phyloP scores from a whole-genome alignment of 2,888 invertebrate genomes.

The Penaeus monodon region DNA sequence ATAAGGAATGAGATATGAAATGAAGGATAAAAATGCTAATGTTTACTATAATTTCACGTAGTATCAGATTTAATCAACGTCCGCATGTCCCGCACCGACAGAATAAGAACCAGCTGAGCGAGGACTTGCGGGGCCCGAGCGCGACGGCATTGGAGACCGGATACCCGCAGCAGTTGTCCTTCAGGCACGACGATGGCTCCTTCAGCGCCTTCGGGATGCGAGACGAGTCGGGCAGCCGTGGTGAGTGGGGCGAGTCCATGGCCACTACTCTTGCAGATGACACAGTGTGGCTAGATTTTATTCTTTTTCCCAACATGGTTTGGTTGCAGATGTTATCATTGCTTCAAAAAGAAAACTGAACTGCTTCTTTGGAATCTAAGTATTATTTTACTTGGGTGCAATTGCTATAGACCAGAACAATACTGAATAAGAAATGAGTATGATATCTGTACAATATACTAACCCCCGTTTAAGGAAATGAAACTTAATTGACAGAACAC shows the following conservation, averaged over 20 bases:
- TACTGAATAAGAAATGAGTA: no score
- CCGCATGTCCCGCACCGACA: conserved; percentile 64
- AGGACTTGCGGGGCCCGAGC: conserved; percentile 78
- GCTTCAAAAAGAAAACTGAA: neutral
- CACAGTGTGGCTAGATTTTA: neutral
- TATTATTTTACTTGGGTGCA: no score
- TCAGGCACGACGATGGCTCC: conserved; percentile 87
- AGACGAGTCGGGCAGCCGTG: conserved; percentile 82
- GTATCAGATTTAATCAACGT: neutral
- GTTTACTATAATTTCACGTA: no score
- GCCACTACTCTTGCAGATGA: neutral
- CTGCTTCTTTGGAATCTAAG: no score
- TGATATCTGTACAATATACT: no score
- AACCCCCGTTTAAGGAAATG: no score
- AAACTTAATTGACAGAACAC: no score
- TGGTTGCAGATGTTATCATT: neutral
- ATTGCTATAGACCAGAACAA: no score
- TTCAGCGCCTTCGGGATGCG: conserved; percentile 87
- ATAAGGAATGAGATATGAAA: no score
- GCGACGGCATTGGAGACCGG: conserved; percentile 81
- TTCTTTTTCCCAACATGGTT: neutral
- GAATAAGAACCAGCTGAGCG: conserved; percentile 74
- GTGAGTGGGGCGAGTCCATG: conserved; percentile 72
- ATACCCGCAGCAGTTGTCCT: conserved; percentile 92
- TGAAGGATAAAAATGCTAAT: no score